Conservation (phyloP, 53 echinoderm and acorn worm genomes). For the Hippasteria phrygiana region DNA sequence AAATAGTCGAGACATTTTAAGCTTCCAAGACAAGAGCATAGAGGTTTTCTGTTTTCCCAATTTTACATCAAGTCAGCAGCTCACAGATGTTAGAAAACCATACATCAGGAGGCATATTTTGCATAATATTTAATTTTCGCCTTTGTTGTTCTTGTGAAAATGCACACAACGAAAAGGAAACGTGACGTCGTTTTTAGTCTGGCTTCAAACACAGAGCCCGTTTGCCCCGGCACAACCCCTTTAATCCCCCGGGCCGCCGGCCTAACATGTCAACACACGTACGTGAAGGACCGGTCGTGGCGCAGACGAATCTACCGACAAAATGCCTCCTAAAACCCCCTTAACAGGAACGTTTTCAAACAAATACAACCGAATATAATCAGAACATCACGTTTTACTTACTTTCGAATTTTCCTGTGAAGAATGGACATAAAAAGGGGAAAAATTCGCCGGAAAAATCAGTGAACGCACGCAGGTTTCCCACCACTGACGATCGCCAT, state of each 20-base stretch:
- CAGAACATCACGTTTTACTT: slow-evolving; percentile 13
- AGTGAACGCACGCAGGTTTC: slow-evolving; percentile 22
- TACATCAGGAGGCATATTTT: no score
- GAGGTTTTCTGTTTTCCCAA: no score
- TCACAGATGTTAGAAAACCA: no score
- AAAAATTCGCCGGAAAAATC: slow-evolving; percentile 6
- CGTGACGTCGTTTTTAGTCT: no score
- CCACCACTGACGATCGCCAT: slow-evolving; percentile 79
- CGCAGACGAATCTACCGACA: slow-evolving; percentile 41
- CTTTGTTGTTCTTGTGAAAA: no score
- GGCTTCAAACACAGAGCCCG: no score
- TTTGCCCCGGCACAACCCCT: background rate
- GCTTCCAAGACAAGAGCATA: no score
- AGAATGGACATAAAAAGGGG: slow-evolving; percentile 5
- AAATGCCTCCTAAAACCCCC: background rate
- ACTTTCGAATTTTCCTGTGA: slow-evolving; percentile 24
- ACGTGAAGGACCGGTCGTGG: slow-evolving; percentile 27
- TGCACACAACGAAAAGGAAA: no score
- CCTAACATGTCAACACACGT: slow-evolving; percentile 4
- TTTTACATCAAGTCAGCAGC: no score
- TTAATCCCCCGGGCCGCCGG: background rate
- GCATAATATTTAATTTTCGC: no score
- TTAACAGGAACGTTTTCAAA: background rate
- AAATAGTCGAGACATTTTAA: no score
- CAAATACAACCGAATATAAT: background rate